Evolutionary conservation across 2,797 vertebrate species (phyloP).

Genomic region (Nasua narica): DNA sequence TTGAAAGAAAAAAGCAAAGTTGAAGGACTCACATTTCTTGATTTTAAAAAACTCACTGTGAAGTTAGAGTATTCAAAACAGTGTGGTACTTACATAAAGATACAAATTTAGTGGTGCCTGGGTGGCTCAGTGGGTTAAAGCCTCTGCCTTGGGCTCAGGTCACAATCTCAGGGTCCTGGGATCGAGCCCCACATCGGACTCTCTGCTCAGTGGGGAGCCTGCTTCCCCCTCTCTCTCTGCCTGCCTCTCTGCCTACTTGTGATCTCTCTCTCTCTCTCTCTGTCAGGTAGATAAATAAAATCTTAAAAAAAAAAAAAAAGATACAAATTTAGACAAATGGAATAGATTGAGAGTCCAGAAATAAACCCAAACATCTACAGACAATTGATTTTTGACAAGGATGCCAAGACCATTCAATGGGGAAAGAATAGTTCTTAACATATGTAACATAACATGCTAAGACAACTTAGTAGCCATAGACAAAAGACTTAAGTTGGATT

Average conservation of each 20-base stretch:
- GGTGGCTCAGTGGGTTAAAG: too few species aligned
- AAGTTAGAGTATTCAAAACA: not conserved
- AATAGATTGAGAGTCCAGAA: not conserved
- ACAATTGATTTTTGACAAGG: not conserved
- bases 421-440: not conserved
- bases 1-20: not conserved
- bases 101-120: not conserved
- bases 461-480: not conserved
- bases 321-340: not conserved
- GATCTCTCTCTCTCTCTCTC: too few species aligned
- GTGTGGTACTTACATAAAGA: not conserved
- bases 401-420: not conserved
- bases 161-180: too few species aligned
- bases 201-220: too few species aligned
- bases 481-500: not conserved
- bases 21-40: not conserved
- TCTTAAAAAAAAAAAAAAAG: too few species aligned
- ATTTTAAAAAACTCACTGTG: not conserved
- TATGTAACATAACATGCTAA: not conserved
- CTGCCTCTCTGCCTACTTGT: too few species aligned
- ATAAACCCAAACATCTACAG: not conserved
- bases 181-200: too few species aligned
- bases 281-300: too few species aligned
- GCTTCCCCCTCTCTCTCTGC: too few species aligned
- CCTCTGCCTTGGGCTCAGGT: too few species aligned